Conservation (phyloP, 2,888 invertebrate genomes). For the Piscicola geometra region DNA sequence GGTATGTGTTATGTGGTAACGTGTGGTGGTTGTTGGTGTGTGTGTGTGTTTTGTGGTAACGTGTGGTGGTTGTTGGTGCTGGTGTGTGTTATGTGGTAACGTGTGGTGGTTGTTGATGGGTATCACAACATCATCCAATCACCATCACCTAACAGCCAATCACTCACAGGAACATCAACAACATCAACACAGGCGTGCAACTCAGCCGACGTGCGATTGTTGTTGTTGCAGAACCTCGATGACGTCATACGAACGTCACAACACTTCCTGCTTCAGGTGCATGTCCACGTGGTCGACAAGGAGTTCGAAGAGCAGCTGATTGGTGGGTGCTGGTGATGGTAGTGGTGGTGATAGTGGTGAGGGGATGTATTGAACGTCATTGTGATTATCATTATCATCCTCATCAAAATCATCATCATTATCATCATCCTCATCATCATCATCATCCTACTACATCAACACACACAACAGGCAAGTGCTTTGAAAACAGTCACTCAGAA, state of each 20-base stretch:
- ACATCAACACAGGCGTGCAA: neutral
- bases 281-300: neutral
- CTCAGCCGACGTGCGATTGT: neutral
- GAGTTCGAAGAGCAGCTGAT: conserved; percentile 4
- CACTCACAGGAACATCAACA: no score
- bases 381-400: no score
- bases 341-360: no score
- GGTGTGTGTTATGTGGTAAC: neutral
- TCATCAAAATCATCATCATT: no score
- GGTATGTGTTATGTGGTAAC: neutral
- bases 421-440: no score
- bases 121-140: no score
- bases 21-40: neutral
- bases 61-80: neutral
- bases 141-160: no score
- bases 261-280: neutral
- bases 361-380: no score
- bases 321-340: neutral
- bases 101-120: no score
- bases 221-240: neutral
- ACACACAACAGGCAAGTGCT: conserved; percentile 8
- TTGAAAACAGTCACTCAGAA: neutral
- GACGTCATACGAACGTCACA: neutral
- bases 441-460: no score
- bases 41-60: neutral